Conservation (phyloP, 2,888 invertebrate genomes). For the Polydrusus tereticollis region DNA sequence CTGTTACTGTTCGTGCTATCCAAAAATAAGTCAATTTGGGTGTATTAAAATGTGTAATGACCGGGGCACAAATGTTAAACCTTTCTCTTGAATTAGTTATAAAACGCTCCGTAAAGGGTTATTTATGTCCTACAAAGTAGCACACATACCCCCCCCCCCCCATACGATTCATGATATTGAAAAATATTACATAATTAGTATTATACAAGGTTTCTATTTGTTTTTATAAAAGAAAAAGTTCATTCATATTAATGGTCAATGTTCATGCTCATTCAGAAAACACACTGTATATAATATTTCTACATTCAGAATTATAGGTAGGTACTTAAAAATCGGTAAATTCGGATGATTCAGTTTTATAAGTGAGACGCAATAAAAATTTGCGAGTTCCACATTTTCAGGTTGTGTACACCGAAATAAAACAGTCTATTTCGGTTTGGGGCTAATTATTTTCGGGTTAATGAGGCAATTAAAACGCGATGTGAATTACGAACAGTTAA, state of each 20-base stretch:
- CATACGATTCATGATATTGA: too few relatives aligned
- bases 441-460: constrained; percentile 12
- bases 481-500: neutral
- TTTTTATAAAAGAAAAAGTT: too few relatives aligned
- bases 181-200: too few relatives aligned
- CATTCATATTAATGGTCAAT: too few relatives aligned
- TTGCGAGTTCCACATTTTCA: constrained; percentile 1
- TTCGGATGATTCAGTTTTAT: neutral
- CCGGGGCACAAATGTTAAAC: neutral
- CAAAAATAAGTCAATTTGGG: constrained; percentile 2
- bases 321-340: neutral
- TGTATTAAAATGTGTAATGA: neutral
- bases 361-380: constrained; percentile 7
- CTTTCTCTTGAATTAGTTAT: too few relatives aligned
- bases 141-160: too few relatives aligned
- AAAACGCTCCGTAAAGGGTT: too few relatives aligned
- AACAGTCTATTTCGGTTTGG: constrained; percentile 10
- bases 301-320: too few relatives aligned
- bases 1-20: neutral
- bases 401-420: constrained; percentile 8
- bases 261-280: too few relatives aligned
- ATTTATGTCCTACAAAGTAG: too few relatives aligned
- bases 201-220: too few relatives aligned
- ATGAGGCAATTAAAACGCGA: neutral
- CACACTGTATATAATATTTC: too few relatives aligned